phyloP scores from a whole-genome alignment of 1,140 invertebrate species.

The Drosophila micromelanica region DNA sequence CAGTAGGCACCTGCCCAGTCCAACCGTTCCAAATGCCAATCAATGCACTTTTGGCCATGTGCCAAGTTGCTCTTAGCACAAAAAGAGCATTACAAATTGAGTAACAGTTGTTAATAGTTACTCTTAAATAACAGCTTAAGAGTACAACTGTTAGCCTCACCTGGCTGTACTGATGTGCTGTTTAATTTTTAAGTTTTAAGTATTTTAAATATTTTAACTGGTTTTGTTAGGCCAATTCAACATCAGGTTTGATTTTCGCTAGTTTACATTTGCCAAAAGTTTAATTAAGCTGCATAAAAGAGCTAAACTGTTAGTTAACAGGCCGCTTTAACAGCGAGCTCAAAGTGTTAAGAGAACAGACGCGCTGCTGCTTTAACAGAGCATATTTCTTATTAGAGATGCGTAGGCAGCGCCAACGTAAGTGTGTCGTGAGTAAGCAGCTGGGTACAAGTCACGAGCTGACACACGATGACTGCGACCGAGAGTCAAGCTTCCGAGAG shows the following conservation, averaged over 20 bases:
- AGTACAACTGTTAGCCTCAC: conserved; percentile 12
- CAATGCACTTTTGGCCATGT: conserved; percentile 83
- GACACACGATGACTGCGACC: background rate
- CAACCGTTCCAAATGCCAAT: conserved; percentile 66
- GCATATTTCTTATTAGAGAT: conserved; percentile 20
- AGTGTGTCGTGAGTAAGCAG: conserved; percentile 4
- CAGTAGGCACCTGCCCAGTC: conserved; percentile 35
- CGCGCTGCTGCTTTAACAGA: background rate
- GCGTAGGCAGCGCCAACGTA: background rate
- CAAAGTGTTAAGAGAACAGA: conserved; percentile 37
- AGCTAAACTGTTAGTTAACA: conserved; percentile 33
- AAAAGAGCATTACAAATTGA: conserved; percentile 23
- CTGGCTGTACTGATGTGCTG: no score
- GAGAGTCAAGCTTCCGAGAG: background rate
- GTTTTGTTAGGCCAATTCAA: background rate
- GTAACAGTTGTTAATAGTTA: background rate
- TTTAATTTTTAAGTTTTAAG: no score
- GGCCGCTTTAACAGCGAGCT: conserved; percentile 30
- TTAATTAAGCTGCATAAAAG: background rate
- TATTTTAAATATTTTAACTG: no score
- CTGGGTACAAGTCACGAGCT: no score
- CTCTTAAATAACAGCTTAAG: conserved; percentile 27
- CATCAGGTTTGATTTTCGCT: background rate
- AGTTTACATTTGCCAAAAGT: background rate
- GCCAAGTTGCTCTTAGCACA: conserved; percentile 73